These are phyloP conservation scores for Macquaria ambigua DNA, from an alignment of 2,113 vertebrate species.

Conservation along the genomic window DNA sequence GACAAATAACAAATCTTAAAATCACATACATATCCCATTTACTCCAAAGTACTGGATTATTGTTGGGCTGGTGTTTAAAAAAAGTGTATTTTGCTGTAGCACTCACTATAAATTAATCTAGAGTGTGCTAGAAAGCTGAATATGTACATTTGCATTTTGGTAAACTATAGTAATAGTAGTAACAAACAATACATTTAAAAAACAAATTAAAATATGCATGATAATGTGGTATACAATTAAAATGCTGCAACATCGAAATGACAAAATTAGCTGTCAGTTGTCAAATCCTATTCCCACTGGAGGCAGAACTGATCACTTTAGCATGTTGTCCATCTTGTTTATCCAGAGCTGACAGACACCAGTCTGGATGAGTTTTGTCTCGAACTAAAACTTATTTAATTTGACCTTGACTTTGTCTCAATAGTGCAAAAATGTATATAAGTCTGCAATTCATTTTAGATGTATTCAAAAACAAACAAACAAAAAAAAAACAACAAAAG, in stretches of 20 bases:
- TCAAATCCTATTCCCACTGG: not conserved
- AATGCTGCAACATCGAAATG: not conserved
- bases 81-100: not conserved
- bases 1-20: not conserved
- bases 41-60: not conserved
- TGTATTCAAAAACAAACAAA: no score
- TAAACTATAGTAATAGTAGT: not conserved
- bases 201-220: not conserved
- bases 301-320: not conserved
- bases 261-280: not conserved
- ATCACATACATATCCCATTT: not conserved
- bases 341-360: not conserved
- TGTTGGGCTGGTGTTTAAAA: not conserved
- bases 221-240: not conserved
- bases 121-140: not conserved
- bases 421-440: no score
- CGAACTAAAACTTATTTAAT: no score
- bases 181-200: not conserved
- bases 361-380: no score
- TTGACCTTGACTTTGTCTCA: not conserved
- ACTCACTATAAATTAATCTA: not conserved
- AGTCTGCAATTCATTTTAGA: no score
- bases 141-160: not conserved
- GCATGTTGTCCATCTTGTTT: not conserved
- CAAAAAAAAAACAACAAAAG: not conserved